Base-by-base conservation (phyloP, 2,888 invertebrate genomes). In the Teleiodes luculella region DNA sequence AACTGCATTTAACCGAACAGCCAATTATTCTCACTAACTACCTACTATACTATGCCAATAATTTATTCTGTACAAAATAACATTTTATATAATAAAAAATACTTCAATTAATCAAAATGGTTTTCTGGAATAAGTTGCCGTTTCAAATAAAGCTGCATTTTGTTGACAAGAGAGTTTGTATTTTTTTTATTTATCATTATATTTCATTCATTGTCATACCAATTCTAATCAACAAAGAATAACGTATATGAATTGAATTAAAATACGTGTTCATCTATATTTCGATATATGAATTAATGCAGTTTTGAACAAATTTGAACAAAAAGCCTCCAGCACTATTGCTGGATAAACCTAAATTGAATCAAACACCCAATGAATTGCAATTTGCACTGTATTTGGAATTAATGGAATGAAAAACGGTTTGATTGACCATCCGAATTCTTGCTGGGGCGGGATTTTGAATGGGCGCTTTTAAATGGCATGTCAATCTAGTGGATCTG, bases 391-490 rank as follows among this genome's bases (percentile, higher is more conserved):
- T 46, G 37, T 48, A 41, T 41, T 51, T 47, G 36, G 13, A 33
- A 24, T 35, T 46, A 57, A 57, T 49, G 39, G 57, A 41, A 59
- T 51, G 60, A 64, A 65, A 66, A 63, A 63, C 61, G 62, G 49
- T 59, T 55, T 57, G 54, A 65, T 66, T 61, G 60, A 62, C 65
- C 63, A 36, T 45, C n/a, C 48, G 36, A 57, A 66, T 59, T 63
- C 61, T 54, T 47, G 51, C 54, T 59, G 30, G 24, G 28, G 28
- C 8, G 28, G 43, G 4, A 43, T 28, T 20, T 41, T 36, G 56
- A 57, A 60, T 61, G 61, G 54, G 59, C 55, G 54, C 57, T 53
- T 61, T 61, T 65, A 67, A 68, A 70, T 70, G 66, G 63, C 63
- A 62, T n/a, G 31, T 37, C 41, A 35, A 46, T 36, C 36, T 13